Conservation (phyloP, 2,113 vertebrate genomes). For the Onychostoma macrolepis region DNA sequence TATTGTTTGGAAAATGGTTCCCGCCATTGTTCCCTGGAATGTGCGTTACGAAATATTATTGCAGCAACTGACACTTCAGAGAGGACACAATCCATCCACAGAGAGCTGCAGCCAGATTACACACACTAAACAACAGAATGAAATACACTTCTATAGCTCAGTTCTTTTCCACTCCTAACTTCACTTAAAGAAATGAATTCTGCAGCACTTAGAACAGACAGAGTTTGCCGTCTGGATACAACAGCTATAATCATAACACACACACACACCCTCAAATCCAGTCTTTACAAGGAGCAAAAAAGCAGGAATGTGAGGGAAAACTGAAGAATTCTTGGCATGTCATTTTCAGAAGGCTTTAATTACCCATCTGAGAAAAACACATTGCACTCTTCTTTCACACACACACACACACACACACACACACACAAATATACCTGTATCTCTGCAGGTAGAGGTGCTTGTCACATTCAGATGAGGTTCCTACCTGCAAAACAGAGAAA, state of each 20-base stretch:
- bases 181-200: slow-evolving; percentile 8
- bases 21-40: slow-evolving; percentile 4
- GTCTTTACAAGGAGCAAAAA: slow-evolving; percentile 40
- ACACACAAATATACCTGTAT: slow-evolving; percentile 31
- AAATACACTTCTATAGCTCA: not conserved
- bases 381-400: slow-evolving; percentile 23
- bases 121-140: not conserved
- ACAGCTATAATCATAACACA: slow-evolving; percentile 40
- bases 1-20: slow-evolving; percentile 5
- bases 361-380: slow-evolving; percentile 64
- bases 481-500: slow-evolving; percentile 31
- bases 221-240: slow-evolving; percentile 17
- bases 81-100: slow-evolving; percentile 8
- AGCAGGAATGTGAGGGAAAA: slow-evolving; percentile 52
- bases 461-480: slow-evolving; percentile 14
- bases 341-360: slow-evolving; percentile 64
- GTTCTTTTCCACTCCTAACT: slow-evolving; percentile 5
- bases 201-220: not conserved
- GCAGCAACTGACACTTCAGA: slow-evolving; percentile 12
- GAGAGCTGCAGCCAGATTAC: not conserved
- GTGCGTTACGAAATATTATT: slow-evolving; percentile 2
- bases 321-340: slow-evolving; percentile 56
- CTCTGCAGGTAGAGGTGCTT: slow-evolving; percentile 31
- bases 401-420: slow-evolving; percentile 34
- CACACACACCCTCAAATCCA: slow-evolving; percentile 36